Percentiles rank a stretch among this genome's conserved stretches.
Evolutionary conservation across 1,140 invertebrate genomes (phyloP).

Genomic region (Helicoverpa armigera): DNA sequence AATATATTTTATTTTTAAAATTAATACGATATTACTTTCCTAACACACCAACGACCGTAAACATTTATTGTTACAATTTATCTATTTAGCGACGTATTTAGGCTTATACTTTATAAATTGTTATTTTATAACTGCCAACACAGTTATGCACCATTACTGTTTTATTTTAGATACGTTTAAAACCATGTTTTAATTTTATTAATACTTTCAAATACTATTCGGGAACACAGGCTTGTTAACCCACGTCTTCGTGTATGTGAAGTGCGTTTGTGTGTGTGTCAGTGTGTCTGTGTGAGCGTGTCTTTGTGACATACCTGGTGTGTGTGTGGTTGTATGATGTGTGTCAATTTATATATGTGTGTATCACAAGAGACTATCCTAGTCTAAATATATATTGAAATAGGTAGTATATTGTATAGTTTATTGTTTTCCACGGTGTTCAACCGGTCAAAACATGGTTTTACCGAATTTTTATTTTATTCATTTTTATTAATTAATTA

Average conservation of each 20-base stretch:
- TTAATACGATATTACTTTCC: conserved; percentile 52
- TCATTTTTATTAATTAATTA: neutral
- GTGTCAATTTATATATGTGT: no score
- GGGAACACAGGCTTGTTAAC: no score
- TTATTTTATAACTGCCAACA: conserved; percentile 36
- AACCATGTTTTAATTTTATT: conserved; percentile 29
- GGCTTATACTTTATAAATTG: conserved; percentile 54
- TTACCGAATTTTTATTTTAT: neutral
- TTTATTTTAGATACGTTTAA: conserved; percentile 15
- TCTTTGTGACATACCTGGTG: no score
- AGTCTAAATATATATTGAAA: no score
- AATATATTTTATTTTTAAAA: conserved; percentile 55
- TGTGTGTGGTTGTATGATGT: no score
- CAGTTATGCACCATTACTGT: conserved; percentile 55
- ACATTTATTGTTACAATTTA: conserved; percentile 57
- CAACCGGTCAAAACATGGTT: conserved; percentile 17
- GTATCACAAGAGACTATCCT: no score
- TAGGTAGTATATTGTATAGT: no score
- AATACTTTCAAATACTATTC: neutral
- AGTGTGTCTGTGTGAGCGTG: no score
- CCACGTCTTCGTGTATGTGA: no score
- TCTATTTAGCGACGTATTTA: conserved; percentile 57
- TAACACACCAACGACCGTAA: conserved; percentile 63
- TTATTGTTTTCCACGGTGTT: neutral
- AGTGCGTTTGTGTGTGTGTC: no score